Base-by-base conservation (phyloP, 53 echinoderm and acorn worm genomes). In the Apostichopus leukothele region DNA sequence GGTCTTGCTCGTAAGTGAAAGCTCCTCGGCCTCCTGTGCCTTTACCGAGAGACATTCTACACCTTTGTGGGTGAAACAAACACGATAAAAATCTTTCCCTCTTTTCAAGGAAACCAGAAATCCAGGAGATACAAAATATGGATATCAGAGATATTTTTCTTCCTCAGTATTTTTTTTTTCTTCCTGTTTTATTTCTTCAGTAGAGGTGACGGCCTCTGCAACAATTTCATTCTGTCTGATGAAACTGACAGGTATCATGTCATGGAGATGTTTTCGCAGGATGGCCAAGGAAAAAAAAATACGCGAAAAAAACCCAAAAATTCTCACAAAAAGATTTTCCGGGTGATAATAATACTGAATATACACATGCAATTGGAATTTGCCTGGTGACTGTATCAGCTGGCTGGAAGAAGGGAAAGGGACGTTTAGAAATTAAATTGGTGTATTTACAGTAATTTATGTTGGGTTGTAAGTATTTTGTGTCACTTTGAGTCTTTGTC, bases 61-160 rank as follows among this genome's bases (percentile, higher is more conserved):
- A 81, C 55, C 23, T 81, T 81, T 81, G 81, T 81, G 55, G 81
- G 60, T 54, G 81, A 81, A 81, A 81, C 81, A 81, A 81, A 81
- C 81, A 81, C 20, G 60, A 59, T 81, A 81, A 59, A 80, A 81
- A 50, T 51, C 51, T 79, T 54, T 63, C 16, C 16, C 16, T 63
- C 63, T 16, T 63, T 63, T 63, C 63, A 63, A 63, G 63, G 14
- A 63, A 63, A 63, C 11, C 12, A 63, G 63, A 63, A 63, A 63
- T 63, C 4, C 63, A 13, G 9, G 63, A 63, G 11, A 13, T 63
- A 63, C 12, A 63, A 63, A 63, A 63, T 63, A 16, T 63, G 63
- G 63, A 63, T 63, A 63, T 16, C 63, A 63, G 14, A 63, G 12
- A 63, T 63, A 63, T 63, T 63, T 63, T 13, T 61, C 13, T 5